A percentile compares a stretch with the other conserved stretches of the same genome.
Conservation (phyloP, 1,140 invertebrate genomes). For the Dinothrombium tinctorium region DNA sequence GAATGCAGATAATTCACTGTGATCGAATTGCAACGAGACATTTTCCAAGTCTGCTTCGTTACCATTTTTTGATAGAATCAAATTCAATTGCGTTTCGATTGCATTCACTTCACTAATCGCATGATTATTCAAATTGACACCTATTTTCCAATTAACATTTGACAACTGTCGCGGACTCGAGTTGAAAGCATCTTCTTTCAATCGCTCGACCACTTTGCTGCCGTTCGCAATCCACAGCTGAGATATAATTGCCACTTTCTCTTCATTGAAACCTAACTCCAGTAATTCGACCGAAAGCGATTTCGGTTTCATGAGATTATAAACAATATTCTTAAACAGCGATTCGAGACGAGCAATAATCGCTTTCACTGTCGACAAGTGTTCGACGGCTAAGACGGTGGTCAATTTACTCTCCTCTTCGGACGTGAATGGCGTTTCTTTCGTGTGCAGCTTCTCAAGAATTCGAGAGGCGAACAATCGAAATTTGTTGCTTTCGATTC, state of each 20-base stretch:
- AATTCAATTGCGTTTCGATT: constrained; percentile 4
- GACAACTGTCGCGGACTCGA: not conserved
- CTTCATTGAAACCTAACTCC: not conserved
- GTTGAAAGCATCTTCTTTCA: constrained; percentile 2
- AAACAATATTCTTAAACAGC: not conserved
- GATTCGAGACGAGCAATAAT: not conserved
- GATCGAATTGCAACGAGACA: constrained; percentile 4
- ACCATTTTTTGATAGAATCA: not conserved
- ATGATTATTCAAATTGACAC: constrained; percentile 1
- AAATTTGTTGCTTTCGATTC: not conserved
- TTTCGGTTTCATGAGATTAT: constrained; percentile 3
- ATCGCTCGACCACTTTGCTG: not conserved
- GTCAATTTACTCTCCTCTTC: constrained; percentile 1
- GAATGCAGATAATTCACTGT: constrained; percentile 1
- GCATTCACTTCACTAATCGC: not conserved
- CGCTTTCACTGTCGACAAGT: too few species aligned
- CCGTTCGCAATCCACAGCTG: not conserved
- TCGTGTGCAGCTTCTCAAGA: not conserved
- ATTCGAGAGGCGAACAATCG: not conserved
- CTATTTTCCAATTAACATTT: constrained; percentile 8
- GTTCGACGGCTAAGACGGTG: not conserved
- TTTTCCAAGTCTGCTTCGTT: not conserved
- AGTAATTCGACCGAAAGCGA: not conserved
- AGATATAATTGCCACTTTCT: not conserved
- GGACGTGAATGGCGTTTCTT: not conserved